Percentiles rank a stretch among this genome's conserved stretches.
Evolutionary conservation across 2,113 vertebrate genomes (phyloP).

Genomic region (Trematomus loennbergii): DNA sequence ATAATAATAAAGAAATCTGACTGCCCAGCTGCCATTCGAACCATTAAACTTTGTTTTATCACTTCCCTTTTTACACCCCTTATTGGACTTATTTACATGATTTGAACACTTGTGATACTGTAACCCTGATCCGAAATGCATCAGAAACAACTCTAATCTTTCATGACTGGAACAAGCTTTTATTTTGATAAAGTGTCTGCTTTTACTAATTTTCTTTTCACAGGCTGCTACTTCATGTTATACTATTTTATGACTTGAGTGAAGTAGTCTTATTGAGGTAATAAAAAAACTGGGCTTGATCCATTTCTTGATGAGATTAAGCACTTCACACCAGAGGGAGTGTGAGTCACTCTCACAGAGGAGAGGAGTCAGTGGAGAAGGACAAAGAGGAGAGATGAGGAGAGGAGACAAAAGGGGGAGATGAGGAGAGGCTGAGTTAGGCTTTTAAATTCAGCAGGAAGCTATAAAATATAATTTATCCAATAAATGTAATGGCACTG

Average conservation of each 20-base stretch:
- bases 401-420: background rate
- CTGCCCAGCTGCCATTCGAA: background rate
- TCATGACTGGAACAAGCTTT: background rate
- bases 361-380: background rate
- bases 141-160: background rate
- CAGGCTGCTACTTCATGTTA: conserved; percentile 5
- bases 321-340: conserved; percentile 12
- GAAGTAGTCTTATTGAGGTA: conserved; percentile 1
- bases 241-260: conserved; percentile 3
- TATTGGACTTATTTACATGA: background rate
- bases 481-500: conserved; percentile 1
- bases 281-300: conserved; percentile 19
- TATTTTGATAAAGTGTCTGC: background rate
- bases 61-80: background rate
- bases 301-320: conserved; percentile 41
- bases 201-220: conserved; percentile 14
- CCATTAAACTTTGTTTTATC: background rate
- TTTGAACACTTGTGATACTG: background rate
- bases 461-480: conserved; percentile 7
- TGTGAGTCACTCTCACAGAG: conserved; percentile 7
- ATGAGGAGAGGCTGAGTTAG: background rate
- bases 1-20: background rate
- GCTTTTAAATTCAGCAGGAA: conserved; percentile 18
- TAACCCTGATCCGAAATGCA: background rate
- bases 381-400: background rate